Evolutionary conservation across 2,888 invertebrate species (phyloP), one percentile per base, ranked within the genome.

Genomic region (Perithous albicinctus): DNA sequence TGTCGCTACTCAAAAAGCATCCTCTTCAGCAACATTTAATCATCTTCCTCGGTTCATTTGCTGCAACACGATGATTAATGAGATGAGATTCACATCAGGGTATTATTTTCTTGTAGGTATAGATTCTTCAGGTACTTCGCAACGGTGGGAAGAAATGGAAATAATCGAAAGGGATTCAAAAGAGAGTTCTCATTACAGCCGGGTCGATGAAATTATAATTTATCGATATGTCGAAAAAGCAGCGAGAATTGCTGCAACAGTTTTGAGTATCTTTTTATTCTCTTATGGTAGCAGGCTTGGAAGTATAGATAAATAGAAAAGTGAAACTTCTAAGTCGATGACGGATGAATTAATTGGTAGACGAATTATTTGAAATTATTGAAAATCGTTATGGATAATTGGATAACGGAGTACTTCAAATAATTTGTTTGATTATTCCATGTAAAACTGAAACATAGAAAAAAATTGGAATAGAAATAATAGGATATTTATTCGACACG

Each of bases 11-110:
- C 23, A 7, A 15, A 26, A 6, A 12, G 41, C 8, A 15, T 29
- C 32, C 12, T 61, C 38, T 35, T 8, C 18, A 12, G 67, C 67
- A n/a, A 66, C 67, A 76, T 23, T 15, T 54, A n/a, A 56, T 35
- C 46, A 51, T 63, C 72, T 59, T 73, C 43, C 32, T 48, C 35
- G 51, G n/a, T 61, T 32, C 7, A 38, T 56, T 29, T 26, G 18
- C 7, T 29, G 59, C 18, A 2, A 23, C 6, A 23, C 12, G 1
- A 46, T 38, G 38, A 41, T 41, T 32, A 18, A 69, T 12, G 18
- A 12, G 15, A 23, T 18, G 4, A 10, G 18, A 12, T 7, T 12
- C 15, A 7, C 46, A n/a, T n/a, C n/a, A n/a, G n/a, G n/a, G n/a
- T n/a, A n/a, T n/a, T n/a, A 46, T 43, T 38, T 64, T 8, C 23